A percentile compares a stretch with the other conserved stretches of the same genome.
Evolutionary conservation across 2,113 vertebrate genomes (phyloP).

Genomic region (Brachionichthys hirsutus): DNA sequence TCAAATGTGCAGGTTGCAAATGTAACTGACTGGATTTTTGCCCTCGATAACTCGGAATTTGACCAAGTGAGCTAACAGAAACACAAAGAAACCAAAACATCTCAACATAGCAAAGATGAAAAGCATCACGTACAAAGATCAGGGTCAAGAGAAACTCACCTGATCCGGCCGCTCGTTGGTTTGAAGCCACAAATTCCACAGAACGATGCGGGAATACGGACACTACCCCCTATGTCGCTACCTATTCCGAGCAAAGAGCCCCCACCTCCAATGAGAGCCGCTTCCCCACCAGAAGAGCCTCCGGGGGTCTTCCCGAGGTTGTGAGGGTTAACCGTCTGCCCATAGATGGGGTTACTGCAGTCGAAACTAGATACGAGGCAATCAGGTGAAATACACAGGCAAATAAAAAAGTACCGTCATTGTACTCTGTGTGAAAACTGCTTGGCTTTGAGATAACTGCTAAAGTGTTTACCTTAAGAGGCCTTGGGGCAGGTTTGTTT

Average conservation of each 20-base stretch:
- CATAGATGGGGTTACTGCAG: slow-evolving; percentile 80
- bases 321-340: slow-evolving; percentile 71
- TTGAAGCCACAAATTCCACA: slow-evolving; percentile 78
- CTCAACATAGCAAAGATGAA: background rate
- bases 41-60: slow-evolving; percentile 29
- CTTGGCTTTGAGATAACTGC: background rate
- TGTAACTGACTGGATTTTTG: slow-evolving; percentile 68
- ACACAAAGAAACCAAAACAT: slow-evolving; percentile 10
- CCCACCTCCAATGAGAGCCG: slow-evolving; percentile 70
- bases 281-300: slow-evolving; percentile 78
- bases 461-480: slow-evolving; percentile 79
- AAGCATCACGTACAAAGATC: background rate
- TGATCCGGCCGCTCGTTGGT: slow-evolving; percentile 68
- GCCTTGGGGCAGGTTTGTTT: slow-evolving; percentile 90
- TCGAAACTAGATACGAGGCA: slow-evolving; percentile 68
- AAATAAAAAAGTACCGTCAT: background rate
- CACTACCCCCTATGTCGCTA: slow-evolving; percentile 74
- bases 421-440: background rate
- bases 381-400: background rate
- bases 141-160: slow-evolving; percentile 46
- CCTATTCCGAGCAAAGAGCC: slow-evolving; percentile 78
- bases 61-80: slow-evolving; percentile 52
- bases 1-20: background rate
- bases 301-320: slow-evolving; percentile 77
- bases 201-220: slow-evolving; percentile 74